Conservation (phyloP, 2,797 vertebrate species). For the Forpus xanthops region DNA sequence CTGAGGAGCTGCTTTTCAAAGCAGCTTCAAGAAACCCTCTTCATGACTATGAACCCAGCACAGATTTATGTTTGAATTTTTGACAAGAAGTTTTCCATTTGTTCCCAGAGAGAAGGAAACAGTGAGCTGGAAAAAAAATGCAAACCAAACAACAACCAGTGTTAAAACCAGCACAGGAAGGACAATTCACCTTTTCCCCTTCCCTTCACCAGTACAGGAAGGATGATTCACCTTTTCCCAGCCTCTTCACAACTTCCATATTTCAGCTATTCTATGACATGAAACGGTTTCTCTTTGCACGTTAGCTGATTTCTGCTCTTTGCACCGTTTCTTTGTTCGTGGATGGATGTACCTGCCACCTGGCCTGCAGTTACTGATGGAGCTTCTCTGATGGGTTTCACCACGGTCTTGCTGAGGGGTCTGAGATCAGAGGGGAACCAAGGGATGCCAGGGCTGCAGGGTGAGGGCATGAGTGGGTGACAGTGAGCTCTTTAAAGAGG, state of each 20-base stretch:
- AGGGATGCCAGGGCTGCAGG: background rate
- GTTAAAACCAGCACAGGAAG: background rate
- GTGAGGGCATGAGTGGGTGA: accelerated
- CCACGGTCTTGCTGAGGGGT: background rate
- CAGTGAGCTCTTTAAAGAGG: background rate
- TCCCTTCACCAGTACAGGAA: background rate
- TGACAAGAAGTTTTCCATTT: background rate
- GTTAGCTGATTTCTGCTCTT: background rate
- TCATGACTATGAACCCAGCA: background rate
- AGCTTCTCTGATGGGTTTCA: background rate
- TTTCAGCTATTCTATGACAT: background rate
- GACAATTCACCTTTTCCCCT: background rate
- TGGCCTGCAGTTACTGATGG: background rate
- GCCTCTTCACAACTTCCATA: background rate
- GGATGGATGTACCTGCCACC: background rate
- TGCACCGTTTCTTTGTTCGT: background rate
- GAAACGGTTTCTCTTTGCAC: background rate
- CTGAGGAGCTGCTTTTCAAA: background rate
- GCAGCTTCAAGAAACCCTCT: background rate
- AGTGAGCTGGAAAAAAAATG: background rate
- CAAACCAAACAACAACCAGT: background rate
- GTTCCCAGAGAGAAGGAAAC: background rate
- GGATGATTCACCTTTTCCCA: background rate
- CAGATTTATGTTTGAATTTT: background rate
- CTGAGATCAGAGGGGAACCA: background rate